A percentile compares a stretch with the other conserved stretches of the same genome.
Evolutionary conservation across 2,888 invertebrate genomes (phyloP).

Genomic region (Oxytorus armatus): DNA sequence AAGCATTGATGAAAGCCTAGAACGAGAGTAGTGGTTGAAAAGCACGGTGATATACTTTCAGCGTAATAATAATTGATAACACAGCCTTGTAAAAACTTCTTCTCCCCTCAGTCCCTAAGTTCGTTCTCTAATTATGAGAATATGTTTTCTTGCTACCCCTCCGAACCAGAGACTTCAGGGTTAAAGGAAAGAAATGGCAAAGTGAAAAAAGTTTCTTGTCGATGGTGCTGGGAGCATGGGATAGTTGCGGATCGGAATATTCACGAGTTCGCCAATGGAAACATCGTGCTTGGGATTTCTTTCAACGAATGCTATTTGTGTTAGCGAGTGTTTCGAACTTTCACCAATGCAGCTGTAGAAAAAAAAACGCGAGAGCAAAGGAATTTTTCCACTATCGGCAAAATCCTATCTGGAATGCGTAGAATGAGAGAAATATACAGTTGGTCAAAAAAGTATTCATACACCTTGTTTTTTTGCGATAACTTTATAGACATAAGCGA

Average conservation of each 20-base stretch:
- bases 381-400: too few species aligned
- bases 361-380: too few species aligned
- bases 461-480: too few species aligned
- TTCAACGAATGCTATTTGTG: background rate
- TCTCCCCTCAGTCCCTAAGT: constrained; percentile 27
- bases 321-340: too few species aligned
- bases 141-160: constrained; percentile 32
- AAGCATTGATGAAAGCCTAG: background rate
- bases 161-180: background rate
- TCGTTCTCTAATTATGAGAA: constrained; percentile 45
- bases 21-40: constrained; percentile 36
- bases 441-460: too few species aligned
- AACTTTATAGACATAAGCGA: too few species aligned
- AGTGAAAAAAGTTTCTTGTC: constrained; percentile 53
- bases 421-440: too few species aligned
- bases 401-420: too few species aligned
- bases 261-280: constrained; percentile 44
- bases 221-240: constrained; percentile 6
- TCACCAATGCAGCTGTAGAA: too few species aligned
- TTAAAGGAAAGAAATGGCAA: constrained; percentile 37
- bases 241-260: constrained; percentile 45
- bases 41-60: constrained; percentile 27
- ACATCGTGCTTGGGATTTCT: constrained; percentile 38
- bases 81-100: constrained; percentile 49
- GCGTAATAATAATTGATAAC: constrained; percentile 55